A percentile compares a stretch with the other conserved stretches of the same genome.
Evolutionary conservation across 2,113 vertebrate genomes (phyloP).

Genomic region (Salvelinus alpinus): DNA sequence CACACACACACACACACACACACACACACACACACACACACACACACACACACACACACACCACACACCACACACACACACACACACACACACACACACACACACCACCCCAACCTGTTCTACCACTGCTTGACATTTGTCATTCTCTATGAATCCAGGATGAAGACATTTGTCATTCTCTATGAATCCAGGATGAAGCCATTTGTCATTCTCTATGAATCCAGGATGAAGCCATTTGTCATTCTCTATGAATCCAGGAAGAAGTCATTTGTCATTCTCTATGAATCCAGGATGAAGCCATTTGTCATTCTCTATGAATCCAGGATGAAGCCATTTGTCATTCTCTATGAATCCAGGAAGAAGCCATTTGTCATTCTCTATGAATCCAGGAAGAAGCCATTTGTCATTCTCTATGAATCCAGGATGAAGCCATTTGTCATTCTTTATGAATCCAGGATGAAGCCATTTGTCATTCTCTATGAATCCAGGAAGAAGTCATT

Average conservation of each 20-base stretch:
- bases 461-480: neutral
- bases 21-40: no score
- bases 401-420: slow-evolving; percentile 11
- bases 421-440: slow-evolving; percentile 9
- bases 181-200: slow-evolving; percentile 27
- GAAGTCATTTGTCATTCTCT: neutral
- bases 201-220: slow-evolving; percentile 1
- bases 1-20: no score
- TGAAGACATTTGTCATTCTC: slow-evolving; percentile 3
- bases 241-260: slow-evolving; percentile 17
- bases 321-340: slow-evolving; percentile 11
- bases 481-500: slow-evolving; percentile 23
- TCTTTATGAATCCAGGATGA: slow-evolving; percentile 21
- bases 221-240: slow-evolving; percentile 15
- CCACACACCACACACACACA: no score
- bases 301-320: slow-evolving; percentile 6
- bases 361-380: neutral
- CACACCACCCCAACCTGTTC: no score
- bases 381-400: slow-evolving; percentile 25
- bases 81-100: no score
- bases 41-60: no score
- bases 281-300: no score
- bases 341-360: slow-evolving; percentile 17
- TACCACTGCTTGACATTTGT: slow-evolving; percentile 24
- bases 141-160: slow-evolving; percentile 20